Evolutionary conservation across 1,140 invertebrate species (phyloP), one percentile per base, ranked within the genome.

Genomic region (Drosophila pandora): DNA sequence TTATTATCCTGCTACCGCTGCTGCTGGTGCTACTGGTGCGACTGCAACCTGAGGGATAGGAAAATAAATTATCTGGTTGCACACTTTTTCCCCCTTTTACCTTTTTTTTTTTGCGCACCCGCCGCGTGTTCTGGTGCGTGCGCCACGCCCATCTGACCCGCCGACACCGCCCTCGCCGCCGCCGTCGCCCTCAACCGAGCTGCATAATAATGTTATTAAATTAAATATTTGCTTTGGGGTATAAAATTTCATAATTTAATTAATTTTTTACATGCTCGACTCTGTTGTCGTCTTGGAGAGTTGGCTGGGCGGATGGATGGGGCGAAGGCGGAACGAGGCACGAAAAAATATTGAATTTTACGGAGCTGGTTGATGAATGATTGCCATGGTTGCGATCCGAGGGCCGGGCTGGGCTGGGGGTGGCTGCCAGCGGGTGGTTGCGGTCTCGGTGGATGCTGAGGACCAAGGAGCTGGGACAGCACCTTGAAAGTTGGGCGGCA

Each of bases 151-250:
- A 78, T 41, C 59, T 75, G 34, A 59, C 45, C 52, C 58, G 13
- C 41, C 41, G 41, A 6, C 13, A 21, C 17, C 41, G 41, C 41
- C 73, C 54, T 37, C 13, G 13, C 22, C 13, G 13, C 23, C 45
- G 45, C 23, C 41, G 7, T 10, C 41, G 17, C 54, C 52, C 41
- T 17, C 41, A 17, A 41, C 41, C 6, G 59, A 60, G 61, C 64
- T 76, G 81, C 82, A 87, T 85, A 85, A 85, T 85, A 85, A 85
- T 85, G 82, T 87, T 85, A 87, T 85, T 81, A 85, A 85, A 85
- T 85, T 87, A 87, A 87, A 85, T 85, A 85, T 85, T 85, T 81
- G 81, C 81, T 85, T 85, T 70, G 62, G 82, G 82, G 81, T 85
- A 87, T 87, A 85, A 80, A 77, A 81, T 85, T 85, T 85, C 73